Conservation (phyloP, 92 coral and sea anemone species). For the Hydrozoanthus gracilis region DNA sequence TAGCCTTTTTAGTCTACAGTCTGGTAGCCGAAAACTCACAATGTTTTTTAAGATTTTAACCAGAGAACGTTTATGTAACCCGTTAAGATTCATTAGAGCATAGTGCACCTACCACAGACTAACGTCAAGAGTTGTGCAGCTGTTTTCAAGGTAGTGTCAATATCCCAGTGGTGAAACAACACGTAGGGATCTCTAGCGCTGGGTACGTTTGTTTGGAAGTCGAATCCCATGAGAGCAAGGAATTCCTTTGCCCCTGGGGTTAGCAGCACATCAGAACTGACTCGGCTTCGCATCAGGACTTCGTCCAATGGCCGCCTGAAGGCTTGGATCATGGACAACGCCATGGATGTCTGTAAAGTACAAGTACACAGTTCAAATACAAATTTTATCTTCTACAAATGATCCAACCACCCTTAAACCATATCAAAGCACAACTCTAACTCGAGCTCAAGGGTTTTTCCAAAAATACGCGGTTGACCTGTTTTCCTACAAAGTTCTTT, state of each 20-base stretch:
- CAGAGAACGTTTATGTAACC: no score
- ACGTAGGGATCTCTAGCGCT: constrained; percentile 77
- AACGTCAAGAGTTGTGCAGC: constrained; percentile 63
- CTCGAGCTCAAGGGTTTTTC: no score
- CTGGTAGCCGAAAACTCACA: no score
- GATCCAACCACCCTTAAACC: neutral
- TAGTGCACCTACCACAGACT: constrained; percentile 64
- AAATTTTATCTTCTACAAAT: neutral
- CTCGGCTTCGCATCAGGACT: constrained; percentile 76
- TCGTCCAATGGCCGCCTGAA: constrained; percentile 70
- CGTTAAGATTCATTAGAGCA: neutral
- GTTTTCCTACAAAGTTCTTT: no score
- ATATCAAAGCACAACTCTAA: neutral
- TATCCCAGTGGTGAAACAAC: constrained; percentile 90
- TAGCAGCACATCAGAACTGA: constrained; percentile 71
- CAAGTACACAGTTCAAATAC: neutral
- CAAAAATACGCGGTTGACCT: no score
- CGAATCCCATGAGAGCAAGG: constrained; percentile 72
- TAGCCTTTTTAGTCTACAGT: no score
- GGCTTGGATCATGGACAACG: constrained; percentile 75
- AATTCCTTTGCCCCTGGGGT: constrained; percentile 66
- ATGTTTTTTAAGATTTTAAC: no score
- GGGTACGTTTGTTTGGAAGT: constrained; percentile 77
- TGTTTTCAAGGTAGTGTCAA: constrained; percentile 65
- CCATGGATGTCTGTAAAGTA: constrained; percentile 55